A percentile compares a stretch with the other conserved stretches of the same genome.
Evolutionary conservation across 2,797 vertebrate genomes (phyloP).

Genomic region (Melanotaenia parkinsoni): DNA sequence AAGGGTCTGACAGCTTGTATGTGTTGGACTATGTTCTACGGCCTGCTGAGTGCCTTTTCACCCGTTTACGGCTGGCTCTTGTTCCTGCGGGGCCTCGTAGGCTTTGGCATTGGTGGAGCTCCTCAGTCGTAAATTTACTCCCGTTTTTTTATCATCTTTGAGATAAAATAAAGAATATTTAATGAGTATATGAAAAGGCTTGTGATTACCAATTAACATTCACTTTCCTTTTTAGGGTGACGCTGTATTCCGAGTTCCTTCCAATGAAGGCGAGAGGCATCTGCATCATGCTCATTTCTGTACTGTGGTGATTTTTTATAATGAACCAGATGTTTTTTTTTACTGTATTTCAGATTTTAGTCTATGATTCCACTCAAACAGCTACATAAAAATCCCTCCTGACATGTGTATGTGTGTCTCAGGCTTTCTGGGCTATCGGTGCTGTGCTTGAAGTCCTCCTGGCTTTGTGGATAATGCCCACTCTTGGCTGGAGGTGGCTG

Average conservation of each 20-base stretch:
- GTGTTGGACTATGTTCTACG: constrained; percentile 87
- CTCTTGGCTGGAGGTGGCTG: constrained; percentile 93
- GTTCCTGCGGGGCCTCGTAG: constrained; percentile 87
- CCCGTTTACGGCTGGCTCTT: constrained; percentile 90
- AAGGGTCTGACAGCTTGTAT: constrained; percentile 87
- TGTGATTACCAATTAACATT: neutral
- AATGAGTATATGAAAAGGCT: neutral
- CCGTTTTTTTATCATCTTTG: neutral
- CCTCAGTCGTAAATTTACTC: constrained; percentile 88
- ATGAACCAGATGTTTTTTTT: neutral
- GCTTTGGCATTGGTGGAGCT: constrained; percentile 90
- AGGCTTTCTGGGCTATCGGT: constrained; percentile 92
- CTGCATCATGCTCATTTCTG: constrained; percentile 89
- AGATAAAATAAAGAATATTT: neutral
- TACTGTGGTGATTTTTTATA: constrained; percentile 54
- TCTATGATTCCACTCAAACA: neutral
- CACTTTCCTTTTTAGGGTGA: constrained; percentile 81
- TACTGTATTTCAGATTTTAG: neutral
- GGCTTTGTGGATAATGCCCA: constrained; percentile 90
- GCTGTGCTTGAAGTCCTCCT: constrained; percentile 90
- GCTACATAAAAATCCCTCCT: neutral
- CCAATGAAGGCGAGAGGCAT: constrained; percentile 90
- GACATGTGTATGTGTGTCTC: constrained; percentile 47
- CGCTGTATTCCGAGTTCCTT: constrained; percentile 92
- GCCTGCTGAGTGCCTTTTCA: constrained; percentile 89